These are phyloP conservation scores for Rostratula benghalensis DNA, from an alignment of 2,113 vertebrate genomes.

Conservation along the genomic window DNA sequence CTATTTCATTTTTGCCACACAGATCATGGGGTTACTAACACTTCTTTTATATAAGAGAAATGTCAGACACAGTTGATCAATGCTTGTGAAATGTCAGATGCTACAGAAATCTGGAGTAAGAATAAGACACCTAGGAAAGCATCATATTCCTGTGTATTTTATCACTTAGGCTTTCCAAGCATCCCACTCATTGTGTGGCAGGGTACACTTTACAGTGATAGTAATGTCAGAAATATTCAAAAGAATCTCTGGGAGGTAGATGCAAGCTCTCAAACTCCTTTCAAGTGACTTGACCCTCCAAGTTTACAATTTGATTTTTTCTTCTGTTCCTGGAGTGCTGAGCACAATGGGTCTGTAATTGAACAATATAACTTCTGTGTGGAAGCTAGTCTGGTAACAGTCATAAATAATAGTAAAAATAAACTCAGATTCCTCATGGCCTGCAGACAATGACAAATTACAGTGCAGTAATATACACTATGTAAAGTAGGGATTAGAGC, in stretches of 20 bases:
- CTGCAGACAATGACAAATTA: not conserved
- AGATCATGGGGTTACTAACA: not conserved
- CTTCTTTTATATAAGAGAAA: not conserved
- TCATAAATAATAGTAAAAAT: not conserved
- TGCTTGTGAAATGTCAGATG: not conserved
- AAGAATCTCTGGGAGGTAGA: not conserved
- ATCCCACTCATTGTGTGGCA: not conserved
- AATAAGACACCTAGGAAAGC: not conserved
- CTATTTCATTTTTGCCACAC: not conserved
- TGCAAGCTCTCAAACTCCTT: not conserved
- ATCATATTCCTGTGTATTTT: not conserved
- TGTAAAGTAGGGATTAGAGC: not conserved
- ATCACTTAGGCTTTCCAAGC: not conserved
- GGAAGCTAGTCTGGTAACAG: not conserved
- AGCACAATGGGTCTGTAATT: not conserved
- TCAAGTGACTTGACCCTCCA: not conserved
- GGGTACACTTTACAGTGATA: not conserved
- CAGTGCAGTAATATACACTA: not conserved
- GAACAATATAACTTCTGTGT: not conserved
- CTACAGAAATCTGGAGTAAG: not conserved
- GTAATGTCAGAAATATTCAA: not conserved
- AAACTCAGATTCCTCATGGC: not conserved
- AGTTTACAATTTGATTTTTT: not conserved
- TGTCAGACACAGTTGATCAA: not conserved
- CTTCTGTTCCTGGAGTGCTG: not conserved